Evolutionary conservation across 2,888 invertebrate genomes (phyloP), one percentile per base, ranked within the genome.

Genomic region (Tenthredo livida): DNA sequence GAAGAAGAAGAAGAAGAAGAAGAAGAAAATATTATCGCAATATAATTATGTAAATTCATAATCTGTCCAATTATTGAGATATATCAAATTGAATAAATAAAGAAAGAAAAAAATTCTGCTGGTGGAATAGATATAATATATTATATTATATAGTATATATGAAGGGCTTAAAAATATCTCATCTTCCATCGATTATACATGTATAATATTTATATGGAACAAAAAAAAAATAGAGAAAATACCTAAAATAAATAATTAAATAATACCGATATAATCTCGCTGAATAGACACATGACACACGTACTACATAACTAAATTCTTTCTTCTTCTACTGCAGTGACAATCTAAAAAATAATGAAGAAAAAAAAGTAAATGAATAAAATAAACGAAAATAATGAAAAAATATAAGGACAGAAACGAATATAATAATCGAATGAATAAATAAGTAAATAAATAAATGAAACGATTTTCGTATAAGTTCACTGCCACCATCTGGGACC

Each of bases 401-500:
- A 67, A 29, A 12, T 29, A 29, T 2, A 29, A 6, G 25, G 17
- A 67, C 10, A 15, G 6, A 70, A 33, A n/a, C 21, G 37, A 61
- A 10, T 61, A 10, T 21, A 61, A 61, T 37, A 37, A 25, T 61
- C 15, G 70, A 70, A 70, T 17, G 10, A 70, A 70, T 21, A 70
- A 70, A 67, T 4, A 15, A 70, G 37, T 25, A 70, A 15, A 58
- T 10, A 7, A 47, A 54, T n/a, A 54, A 12, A 9, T 70, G 37
- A 70, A 54, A n/a, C n/a, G 70, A 70, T 70, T 70, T 37, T 37
- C 70, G 6, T 37, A 37, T 37, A 21, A 75, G 40, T 25, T 75
- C 75, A 75, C 75, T 75, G 75, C 75, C 75, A 75, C 47, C 25
- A 61, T 61, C 61, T 54, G 54, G 54, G 54, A 54, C 54, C n/a